Evolutionary conservation across 1,140 invertebrate species (phyloP).

Genomic region (Whitmania pigra): DNA sequence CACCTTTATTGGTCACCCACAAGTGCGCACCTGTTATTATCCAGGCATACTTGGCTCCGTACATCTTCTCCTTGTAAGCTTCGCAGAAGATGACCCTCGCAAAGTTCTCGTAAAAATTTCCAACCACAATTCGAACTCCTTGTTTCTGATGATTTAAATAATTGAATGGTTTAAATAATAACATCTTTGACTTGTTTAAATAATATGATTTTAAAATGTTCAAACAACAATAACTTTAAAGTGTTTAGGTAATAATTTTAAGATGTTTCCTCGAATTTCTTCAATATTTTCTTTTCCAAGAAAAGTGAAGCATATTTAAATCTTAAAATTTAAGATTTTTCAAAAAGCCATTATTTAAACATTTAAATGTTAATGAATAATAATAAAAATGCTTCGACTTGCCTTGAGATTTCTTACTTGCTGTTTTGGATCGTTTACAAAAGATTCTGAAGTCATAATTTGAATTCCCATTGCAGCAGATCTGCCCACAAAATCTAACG

Average conservation of each 20-base stretch:
- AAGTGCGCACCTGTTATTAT: conserved; percentile 20
- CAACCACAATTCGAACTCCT: conserved; percentile 20
- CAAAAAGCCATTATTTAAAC: no score
- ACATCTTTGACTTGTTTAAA: no score
- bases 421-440: conserved; percentile 19
- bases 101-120: conserved; percentile 20
- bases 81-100: conserved; percentile 21
- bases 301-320: no score
- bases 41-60: conserved; percentile 21
- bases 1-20: background rate
- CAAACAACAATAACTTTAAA: no score
- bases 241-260: no score
- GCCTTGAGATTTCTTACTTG: conserved; percentile 24
- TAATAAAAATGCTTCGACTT: no score
- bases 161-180: background rate
- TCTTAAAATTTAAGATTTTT: no score
- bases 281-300: no score
- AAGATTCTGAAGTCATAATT: conserved; percentile 22
- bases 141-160: conserved; percentile 11
- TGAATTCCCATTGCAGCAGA: conserved; percentile 14
- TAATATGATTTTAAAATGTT: no score
- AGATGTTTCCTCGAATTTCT: no score
- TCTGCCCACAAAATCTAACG: conserved; percentile 16
- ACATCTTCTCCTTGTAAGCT: conserved; percentile 22
- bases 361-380: no score